Evolutionary conservation across 2,113 vertebrate genomes (phyloP).

Genomic region (Caretta caretta): DNA sequence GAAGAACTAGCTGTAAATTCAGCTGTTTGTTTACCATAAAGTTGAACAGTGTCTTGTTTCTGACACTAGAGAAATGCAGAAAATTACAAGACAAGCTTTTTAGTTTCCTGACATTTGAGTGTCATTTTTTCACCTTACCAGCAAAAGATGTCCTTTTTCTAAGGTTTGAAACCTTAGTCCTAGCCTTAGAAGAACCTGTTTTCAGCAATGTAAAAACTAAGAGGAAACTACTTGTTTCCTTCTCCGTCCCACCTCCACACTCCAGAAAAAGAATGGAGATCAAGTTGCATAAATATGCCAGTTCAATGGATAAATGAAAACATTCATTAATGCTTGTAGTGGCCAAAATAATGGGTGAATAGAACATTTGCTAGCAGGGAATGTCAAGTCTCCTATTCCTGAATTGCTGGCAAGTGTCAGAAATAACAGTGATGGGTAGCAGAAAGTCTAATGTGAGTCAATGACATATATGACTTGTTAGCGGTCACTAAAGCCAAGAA

Average conservation of each 20-base stretch:
- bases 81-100: not conserved
- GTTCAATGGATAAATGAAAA: not conserved
- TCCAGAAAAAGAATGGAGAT: not conserved
- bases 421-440: not conserved
- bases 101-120: not conserved
- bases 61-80: rapidly evolving
- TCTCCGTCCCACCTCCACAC: not conserved
- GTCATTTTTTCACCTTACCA: not conserved
- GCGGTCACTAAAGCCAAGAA: not conserved
- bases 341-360: not conserved
- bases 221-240: not conserved
- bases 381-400: not conserved
- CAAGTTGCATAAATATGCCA: not conserved
- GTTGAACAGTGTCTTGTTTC: not conserved
- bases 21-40: rapidly evolving
- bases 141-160: not conserved
- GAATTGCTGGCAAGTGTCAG: not conserved
- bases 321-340: rapidly evolving
- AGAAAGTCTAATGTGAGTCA: rapidly evolving
- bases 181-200: not conserved
- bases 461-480: rapidly evolving
- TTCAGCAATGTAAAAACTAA: not conserved
- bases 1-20: not conserved
- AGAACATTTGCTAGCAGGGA: not conserved
- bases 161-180: not conserved